Evolutionary conservation across 2,888 invertebrate genomes (phyloP), one percentile per base, ranked within the genome.

Genomic region (Synanthedon andrenaeformis): DNA sequence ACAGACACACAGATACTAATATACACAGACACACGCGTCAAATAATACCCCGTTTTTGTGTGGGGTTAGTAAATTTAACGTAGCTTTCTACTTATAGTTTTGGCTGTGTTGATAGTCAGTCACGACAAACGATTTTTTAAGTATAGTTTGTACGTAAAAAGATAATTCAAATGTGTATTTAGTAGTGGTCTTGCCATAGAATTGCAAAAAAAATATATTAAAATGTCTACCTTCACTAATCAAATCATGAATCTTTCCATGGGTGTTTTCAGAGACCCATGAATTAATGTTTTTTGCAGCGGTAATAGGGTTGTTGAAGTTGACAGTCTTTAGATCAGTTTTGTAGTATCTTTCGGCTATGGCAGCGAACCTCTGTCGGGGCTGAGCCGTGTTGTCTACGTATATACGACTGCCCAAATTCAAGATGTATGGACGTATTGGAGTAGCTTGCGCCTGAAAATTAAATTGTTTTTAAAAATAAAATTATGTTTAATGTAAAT

Each of bases 191-290:
- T 3, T 35, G 8, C 35, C 35, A 35, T 35, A 35, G 8, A 35
- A 35, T 35, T 35, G 8, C 35, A 35, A 8, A 35, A 8, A 35
- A 35, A 3, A 0, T 3, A 1, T 8, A 3, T 6, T 35, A 35
- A 35, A 35, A 8, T 8, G 35, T 35, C 35, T 23, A 49, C 49
- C 49, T 23, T 49, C 49, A 19, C 12, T 79, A 6, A 94, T 90
- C 52, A 94, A 73, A 63, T 92, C 87, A 10, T 89, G 82, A 42
- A 98, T 93, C 62, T 91, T 91, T 11, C 93, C 92, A 8, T 91
- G 85, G 0, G 98, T 97, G 10, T 92, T 80, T 55, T 92, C 90
- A 35, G 89, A 88, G 1, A 96, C 93, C 96, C 96, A 98, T 1
- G 79, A 65, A 67, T 98, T 98, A 56, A 98, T 94, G 6, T 79